Conservation (phyloP, 1,140 invertebrate genomes). For the Augochlora pura region DNA sequence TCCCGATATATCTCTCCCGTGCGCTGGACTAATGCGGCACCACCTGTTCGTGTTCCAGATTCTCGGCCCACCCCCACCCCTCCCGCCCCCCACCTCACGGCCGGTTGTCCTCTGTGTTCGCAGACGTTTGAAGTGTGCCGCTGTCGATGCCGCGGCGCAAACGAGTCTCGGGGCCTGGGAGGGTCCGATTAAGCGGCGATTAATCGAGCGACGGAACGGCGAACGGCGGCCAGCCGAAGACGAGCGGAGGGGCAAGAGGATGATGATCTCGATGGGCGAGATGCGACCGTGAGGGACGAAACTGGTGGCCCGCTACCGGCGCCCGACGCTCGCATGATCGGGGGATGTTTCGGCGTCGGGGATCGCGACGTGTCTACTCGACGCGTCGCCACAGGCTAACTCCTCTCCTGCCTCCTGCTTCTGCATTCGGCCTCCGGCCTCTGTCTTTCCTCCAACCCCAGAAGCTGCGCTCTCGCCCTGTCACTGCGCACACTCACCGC, state of each 20-base stretch:
- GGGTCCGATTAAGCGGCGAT: not conserved
- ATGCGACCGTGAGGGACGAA: constrained; percentile 12
- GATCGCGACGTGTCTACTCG: constrained; percentile 61
- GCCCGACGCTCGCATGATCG: constrained; percentile 56
- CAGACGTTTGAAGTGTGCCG: constrained; percentile 10
- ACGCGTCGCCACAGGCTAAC: constrained; percentile 46
- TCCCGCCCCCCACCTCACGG: not conserved
- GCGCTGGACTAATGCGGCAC: constrained; percentile 38
- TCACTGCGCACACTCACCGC: constrained; percentile 48
- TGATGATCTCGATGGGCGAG: not conserved
- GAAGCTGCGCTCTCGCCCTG: constrained; percentile 39
- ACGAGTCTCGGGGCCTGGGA: not conserved
- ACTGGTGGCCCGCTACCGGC: constrained; percentile 50
- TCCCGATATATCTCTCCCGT: constrained; percentile 31
- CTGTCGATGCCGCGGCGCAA: not conserved
- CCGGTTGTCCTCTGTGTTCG: not conserved
- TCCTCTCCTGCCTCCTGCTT: constrained; percentile 2
- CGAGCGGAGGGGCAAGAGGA: not conserved
- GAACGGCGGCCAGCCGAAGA: not conserved
- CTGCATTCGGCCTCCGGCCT: not conserved
- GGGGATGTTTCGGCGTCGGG: constrained; percentile 44
- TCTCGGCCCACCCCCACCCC: not conserved
- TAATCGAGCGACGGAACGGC: not conserved
- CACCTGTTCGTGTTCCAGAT: constrained; percentile 58
- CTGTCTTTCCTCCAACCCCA: constrained; percentile 40